phyloP scores from a whole-genome alignment of 2,797 vertebrate species.

The Monodelphis domestica region DNA sequence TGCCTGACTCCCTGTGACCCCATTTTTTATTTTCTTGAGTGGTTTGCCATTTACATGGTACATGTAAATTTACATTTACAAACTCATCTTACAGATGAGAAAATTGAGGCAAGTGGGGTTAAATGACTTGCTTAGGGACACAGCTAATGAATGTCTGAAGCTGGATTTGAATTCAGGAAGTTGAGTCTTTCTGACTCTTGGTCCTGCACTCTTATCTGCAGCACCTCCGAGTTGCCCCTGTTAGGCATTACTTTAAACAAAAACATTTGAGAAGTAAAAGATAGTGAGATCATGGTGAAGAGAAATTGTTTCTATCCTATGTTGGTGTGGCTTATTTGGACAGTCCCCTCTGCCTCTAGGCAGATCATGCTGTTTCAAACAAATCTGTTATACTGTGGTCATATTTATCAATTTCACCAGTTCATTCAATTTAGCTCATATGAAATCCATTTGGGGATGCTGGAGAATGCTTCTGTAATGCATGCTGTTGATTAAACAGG shows the following conservation, averaged over 20 bases:
- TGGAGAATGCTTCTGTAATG: slow-evolving; percentile 63
- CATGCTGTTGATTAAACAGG: slow-evolving; percentile 75
- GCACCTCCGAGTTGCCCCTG: no score
- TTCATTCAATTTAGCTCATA: slow-evolving; percentile 74
- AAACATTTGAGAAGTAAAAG: background rate
- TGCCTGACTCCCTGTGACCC: no score
- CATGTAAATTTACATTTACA: no score
- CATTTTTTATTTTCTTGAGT: no score
- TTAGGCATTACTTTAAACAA: slow-evolving; percentile 10
- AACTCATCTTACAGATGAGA: no score
- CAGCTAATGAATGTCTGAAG: no score
- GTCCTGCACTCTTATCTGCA: no score
- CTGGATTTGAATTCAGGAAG: no score
- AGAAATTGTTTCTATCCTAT: slow-evolving; percentile 49
- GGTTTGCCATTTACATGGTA: no score
- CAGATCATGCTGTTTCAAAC: slow-evolving; percentile 54
- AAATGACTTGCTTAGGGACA: no score
- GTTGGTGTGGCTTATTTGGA: slow-evolving; percentile 51
- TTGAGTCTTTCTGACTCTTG: no score
- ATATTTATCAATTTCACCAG: slow-evolving; percentile 75
- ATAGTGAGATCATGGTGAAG: slow-evolving; percentile 41
- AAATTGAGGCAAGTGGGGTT: no score
- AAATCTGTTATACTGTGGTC: slow-evolving; percentile 62
- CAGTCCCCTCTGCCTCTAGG: slow-evolving; percentile 60
- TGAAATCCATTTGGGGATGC: slow-evolving; percentile 73